phyloP scores from a whole-genome alignment of 2,888 invertebrate genomes.

The Tipula confusa region DNA sequence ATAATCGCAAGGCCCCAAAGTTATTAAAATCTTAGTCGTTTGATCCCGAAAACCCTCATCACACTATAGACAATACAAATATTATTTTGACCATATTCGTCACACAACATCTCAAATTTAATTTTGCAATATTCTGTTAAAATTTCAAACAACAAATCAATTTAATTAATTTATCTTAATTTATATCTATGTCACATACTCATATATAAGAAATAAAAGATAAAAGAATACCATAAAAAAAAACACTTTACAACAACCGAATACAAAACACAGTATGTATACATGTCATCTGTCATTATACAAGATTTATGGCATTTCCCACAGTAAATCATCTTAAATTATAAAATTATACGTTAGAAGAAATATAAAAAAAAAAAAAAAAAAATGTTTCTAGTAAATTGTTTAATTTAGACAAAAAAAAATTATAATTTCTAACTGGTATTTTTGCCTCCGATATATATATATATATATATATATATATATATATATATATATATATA shows the following conservation, averaged over 20 bases:
- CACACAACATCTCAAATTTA: no score
- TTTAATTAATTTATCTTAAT: constrained; percentile 3
- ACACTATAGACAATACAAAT: no score
- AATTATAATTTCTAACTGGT: neutral
- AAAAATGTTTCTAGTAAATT: neutral
- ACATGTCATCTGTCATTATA: constrained; percentile 27
- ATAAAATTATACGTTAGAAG: neutral
- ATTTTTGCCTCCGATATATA: neutral
- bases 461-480: neutral
- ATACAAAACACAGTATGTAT: neutral
- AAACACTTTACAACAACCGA: neutral
- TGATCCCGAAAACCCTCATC: no score
- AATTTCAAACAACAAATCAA: neutral
- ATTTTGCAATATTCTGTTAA: neutral
- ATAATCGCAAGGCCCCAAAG: no score
- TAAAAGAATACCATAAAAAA: neutral
- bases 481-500: neutral
- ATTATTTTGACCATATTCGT: no score
- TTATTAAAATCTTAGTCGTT: no score
- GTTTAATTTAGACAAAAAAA: neutral
- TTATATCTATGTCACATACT: neutral
- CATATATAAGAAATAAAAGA: neutral
- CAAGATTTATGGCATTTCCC: constrained; percentile 29
- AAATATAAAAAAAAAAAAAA: neutral
- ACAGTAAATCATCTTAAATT: constrained; percentile 27